Evolutionary conservation across 92 coral and sea anemone genomes (phyloP).

Genomic region (Zoanthus gigantus): DNA sequence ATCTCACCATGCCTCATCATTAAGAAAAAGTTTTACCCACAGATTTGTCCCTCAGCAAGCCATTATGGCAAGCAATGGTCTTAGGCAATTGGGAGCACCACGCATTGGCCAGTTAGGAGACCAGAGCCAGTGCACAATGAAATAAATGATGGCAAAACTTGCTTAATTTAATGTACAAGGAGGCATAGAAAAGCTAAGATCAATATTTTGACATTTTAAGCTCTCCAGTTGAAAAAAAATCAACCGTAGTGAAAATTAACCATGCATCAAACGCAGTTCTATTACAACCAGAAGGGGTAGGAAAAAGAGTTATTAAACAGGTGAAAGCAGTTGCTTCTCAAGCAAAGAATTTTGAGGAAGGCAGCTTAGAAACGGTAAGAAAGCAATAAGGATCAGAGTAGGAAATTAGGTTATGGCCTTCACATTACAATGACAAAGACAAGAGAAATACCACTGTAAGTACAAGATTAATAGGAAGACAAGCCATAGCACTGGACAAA

Average conservation of each 20-base stretch:
- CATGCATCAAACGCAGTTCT: neutral
- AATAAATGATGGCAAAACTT: too few species aligned
- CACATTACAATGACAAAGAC: slow-evolving; percentile 32
- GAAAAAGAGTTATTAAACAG: neutral
- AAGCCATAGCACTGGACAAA: slow-evolving; percentile 70
- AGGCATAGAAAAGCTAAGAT: neutral
- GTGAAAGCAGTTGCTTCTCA: neutral
- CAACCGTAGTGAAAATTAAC: neutral
- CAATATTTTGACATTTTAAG: neutral
- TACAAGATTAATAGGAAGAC: slow-evolving; percentile 60
- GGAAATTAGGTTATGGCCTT: slow-evolving; percentile 65
- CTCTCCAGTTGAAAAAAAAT: slow-evolving; percentile 12
- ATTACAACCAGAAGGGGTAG: slow-evolving; percentile 23
- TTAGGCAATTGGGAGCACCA: too few species aligned
- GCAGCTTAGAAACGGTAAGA: slow-evolving; percentile 17
- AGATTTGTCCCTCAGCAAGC: neutral
- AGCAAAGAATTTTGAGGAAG: slow-evolving; percentile 8
- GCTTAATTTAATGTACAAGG: too few species aligned
- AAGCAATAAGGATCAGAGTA: neutral
- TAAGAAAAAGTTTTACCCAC: slow-evolving; percentile 36
- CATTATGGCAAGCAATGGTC: too few species aligned
- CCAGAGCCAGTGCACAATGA: too few species aligned
- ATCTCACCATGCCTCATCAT: too few species aligned
- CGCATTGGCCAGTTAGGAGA: too few species aligned
- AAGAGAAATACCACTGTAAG: slow-evolving; percentile 63